A percentile compares a stretch with the other conserved stretches of the same genome.
Evolutionary conservation across 2,113 vertebrate species (phyloP).

Genomic region (Carassius auratus): DNA sequence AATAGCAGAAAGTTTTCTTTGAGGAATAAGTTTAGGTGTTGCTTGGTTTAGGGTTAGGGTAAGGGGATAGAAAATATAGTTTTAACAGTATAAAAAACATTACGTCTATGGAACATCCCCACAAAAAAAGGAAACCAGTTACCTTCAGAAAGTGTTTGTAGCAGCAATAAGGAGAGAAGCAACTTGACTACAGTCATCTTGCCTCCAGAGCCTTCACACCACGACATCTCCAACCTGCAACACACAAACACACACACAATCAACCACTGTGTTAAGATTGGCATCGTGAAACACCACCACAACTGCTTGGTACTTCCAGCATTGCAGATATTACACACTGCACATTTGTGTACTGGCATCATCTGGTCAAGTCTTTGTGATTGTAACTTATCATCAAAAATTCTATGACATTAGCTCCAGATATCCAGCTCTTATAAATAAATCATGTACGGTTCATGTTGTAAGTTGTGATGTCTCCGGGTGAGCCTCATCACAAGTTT

Average conservation of each 20-base stretch:
- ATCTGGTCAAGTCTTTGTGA: not conserved
- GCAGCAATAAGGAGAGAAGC: constrained; percentile 71
- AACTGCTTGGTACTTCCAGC: too few relatives aligned
- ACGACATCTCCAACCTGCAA: constrained; percentile 68
- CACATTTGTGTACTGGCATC: not conserved
- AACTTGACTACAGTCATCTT: constrained; percentile 73
- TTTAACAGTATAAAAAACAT: not conserved
- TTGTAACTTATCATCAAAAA: constrained; percentile 1
- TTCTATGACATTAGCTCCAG: constrained; percentile 8
- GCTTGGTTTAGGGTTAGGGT: not conserved
- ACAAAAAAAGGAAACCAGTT: not conserved
- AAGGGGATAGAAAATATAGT: not conserved
- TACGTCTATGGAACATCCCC: too few relatives aligned
- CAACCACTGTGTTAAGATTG: not conserved
- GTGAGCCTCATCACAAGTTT: constrained; percentile 18
- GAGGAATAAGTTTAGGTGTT: too few relatives aligned
- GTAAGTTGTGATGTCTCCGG: constrained; percentile 8
- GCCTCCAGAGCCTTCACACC: constrained; percentile 66
- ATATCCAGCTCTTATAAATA: constrained; percentile 23
- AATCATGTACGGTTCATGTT: constrained; percentile 14
- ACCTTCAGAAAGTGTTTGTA: constrained; percentile 75
- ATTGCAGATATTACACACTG: constrained; percentile 3
- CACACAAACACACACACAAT: constrained; percentile 41
- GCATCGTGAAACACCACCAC: not conserved
- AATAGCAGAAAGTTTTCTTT: not conserved